Conservation (phyloP, 2,888 invertebrate genomes). For the Caenorhabditis doughertyi region DNA sequence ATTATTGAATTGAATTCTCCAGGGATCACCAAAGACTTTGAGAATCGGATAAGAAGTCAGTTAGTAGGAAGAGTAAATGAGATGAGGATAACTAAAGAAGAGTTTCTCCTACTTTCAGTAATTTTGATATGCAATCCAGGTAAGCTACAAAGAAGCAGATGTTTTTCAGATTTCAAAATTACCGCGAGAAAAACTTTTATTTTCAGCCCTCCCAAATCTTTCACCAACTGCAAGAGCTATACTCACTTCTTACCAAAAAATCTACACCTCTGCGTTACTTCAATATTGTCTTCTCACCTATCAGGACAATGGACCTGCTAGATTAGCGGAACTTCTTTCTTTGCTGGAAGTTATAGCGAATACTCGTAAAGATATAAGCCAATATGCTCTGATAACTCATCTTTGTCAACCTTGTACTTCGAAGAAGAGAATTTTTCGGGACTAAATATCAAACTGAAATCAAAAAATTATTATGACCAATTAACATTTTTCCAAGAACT, state of each 20-base stretch:
- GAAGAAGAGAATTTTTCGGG: neutral
- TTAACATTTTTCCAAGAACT: no score
- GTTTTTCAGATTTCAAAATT: neutral
- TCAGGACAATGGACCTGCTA: slow-evolving; percentile 1
- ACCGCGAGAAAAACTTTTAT: neutral
- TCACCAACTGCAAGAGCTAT: neutral
- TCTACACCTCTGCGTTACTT: slow-evolving; percentile 11
- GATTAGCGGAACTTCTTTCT: slow-evolving; percentile 26
- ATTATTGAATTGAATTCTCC: neutral
- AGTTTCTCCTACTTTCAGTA: slow-evolving; percentile 1
- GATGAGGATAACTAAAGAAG: slow-evolving; percentile 25
- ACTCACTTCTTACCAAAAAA: neutral
- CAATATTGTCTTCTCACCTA: slow-evolving; percentile 28
- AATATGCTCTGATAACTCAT: neutral
- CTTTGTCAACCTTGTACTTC: neutral
- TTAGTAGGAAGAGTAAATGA: slow-evolving; percentile 8
- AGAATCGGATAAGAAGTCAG: neutral
- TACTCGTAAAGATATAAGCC: slow-evolving; percentile 3
- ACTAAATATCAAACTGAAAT: neutral
- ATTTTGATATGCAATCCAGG: slow-evolving; percentile 34
- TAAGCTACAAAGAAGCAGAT: no score
- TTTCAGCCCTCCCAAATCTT: slow-evolving; percentile 9
- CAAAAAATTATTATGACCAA: no score
- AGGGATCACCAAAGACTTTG: neutral
- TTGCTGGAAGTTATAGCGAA: neutral